Percentiles rank a stretch among this genome's conserved stretches.
These are phyloP conservation scores for Fukomys damarensis DNA, from an alignment of 2,113 vertebrate species.

Conservation along the genomic window DNA sequence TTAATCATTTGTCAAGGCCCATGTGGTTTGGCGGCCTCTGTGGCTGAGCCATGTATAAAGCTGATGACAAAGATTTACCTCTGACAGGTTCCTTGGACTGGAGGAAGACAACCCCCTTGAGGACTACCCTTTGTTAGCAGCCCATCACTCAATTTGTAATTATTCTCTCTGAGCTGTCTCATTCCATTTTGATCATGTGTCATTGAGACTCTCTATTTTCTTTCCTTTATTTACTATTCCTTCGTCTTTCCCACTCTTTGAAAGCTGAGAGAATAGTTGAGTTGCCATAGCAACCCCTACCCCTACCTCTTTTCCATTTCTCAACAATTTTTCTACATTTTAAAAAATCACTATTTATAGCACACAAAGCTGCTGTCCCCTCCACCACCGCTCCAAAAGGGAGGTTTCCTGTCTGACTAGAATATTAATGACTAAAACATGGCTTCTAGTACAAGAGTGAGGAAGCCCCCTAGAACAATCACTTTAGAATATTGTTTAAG, in stretches of 20 bases:
- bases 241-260: background rate
- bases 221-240: slow-evolving; percentile 78
- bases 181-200: background rate
- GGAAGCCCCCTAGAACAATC: background rate
- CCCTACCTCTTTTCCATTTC: slow-evolving; percentile 53
- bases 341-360: slow-evolving; percentile 80
- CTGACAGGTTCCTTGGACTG: background rate
- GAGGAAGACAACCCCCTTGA: background rate
- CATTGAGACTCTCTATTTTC: background rate
- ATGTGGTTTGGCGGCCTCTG: background rate
- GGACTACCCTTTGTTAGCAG: background rate
- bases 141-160: background rate
- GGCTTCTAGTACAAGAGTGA: background rate
- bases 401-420: slow-evolving; percentile 69
- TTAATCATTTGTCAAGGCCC: background rate
- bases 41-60: background rate
- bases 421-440: slow-evolving; percentile 69
- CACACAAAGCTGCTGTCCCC: slow-evolving; percentile 4
- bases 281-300: slow-evolving; percentile 72
- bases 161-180: background rate
- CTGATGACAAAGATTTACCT: background rate
- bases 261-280: slow-evolving; percentile 41
- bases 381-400: slow-evolving; percentile 43
- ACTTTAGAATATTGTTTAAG: background rate
- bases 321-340: slow-evolving; percentile 73